Evolutionary conservation across 2,888 invertebrate genomes (phyloP).

Genomic region (Lumbricus terrestris): DNA sequence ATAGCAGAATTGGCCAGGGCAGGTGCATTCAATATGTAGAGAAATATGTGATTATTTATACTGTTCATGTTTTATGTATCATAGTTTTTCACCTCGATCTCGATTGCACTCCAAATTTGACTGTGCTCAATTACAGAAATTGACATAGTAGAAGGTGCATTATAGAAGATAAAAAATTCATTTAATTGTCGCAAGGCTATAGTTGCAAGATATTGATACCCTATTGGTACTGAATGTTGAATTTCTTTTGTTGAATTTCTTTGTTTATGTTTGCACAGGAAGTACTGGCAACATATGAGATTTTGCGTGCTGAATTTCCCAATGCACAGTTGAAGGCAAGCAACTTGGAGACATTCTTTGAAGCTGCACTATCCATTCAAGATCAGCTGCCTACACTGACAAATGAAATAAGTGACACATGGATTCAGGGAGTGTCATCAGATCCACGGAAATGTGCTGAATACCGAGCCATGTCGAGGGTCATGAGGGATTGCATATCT

Average conservation of each 20-base stretch:
- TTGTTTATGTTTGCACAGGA: constrained; percentile 43
- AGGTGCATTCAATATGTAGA: neutral
- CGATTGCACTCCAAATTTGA: neutral
- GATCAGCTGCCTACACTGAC: constrained; percentile 29
- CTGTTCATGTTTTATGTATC: neutral
- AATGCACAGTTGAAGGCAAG: constrained; percentile 47
- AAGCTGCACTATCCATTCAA: constrained; percentile 23
- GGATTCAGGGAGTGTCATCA: constrained; percentile 53
- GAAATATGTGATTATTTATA: neutral
- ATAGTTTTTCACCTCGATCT: neutral
- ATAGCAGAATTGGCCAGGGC: no score
- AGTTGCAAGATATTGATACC: neutral
- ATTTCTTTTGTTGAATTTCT: neutral
- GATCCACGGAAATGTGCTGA: constrained; percentile 51
- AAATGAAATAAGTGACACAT: constrained; percentile 49
- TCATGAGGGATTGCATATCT: constrained; percentile 32
- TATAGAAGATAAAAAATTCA: neutral
- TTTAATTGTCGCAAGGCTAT: neutral
- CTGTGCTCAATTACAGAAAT: no score
- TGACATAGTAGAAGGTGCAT: neutral
- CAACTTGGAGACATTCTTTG: constrained; percentile 47
- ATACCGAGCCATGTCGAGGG: constrained; percentile 34
- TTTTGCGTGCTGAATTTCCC: constrained; percentile 48
- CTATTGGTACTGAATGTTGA: neutral
- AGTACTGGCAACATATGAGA: constrained; percentile 47